Conservation (phyloP, 2,113 vertebrate genomes). For the Charadrius vociferus region DNA sequence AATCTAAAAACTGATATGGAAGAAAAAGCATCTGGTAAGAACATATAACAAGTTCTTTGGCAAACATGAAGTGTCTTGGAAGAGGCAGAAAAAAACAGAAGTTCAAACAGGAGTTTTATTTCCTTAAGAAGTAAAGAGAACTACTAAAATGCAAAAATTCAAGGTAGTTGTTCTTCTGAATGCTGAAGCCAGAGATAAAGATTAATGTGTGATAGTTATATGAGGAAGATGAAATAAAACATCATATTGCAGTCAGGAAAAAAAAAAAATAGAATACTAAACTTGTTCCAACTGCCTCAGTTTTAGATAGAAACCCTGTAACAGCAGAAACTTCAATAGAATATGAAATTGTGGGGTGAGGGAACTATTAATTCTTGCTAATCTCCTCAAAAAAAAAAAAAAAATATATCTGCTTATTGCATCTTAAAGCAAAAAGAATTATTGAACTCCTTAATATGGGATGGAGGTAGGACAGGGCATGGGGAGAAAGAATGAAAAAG, state of each 20-base stretch:
- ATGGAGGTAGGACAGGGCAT: fast-evolving
- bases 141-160: background rate
- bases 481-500: background rate
- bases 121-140: background rate
- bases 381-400: background rate
- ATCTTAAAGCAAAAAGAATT: background rate
- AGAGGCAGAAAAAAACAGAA: background rate
- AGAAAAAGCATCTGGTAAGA: background rate
- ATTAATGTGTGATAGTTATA: background rate
- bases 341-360: background rate
- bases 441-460: no score
- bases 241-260: background rate
- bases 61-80: background rate
- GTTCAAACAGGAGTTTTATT: background rate
- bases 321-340: background rate
- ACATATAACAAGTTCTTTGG: background rate
- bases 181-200: background rate
- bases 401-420: background rate
- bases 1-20: background rate
- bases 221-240: background rate
- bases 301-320: background rate
- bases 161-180: background rate
- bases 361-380: background rate
- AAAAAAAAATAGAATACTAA: background rate
- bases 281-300: background rate